Evolutionary conservation across 2,113 vertebrate species (phyloP).

Genomic region (Callopanchax toddi): DNA sequence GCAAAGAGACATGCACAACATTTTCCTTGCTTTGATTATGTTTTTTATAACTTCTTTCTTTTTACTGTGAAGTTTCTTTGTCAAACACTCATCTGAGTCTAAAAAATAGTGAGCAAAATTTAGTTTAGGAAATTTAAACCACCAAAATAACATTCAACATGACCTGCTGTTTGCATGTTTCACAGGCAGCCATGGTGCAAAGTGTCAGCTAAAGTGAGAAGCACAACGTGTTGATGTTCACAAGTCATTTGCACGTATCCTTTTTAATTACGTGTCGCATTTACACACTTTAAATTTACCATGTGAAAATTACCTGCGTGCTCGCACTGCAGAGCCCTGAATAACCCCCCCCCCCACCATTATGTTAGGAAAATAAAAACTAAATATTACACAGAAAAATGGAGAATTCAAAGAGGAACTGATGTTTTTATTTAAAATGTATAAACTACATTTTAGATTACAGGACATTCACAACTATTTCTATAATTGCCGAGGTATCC

Average conservation of each 20-base stretch:
- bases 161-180: conserved; percentile 3
- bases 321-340: neutral
- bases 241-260: neutral
- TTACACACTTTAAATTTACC: conserved; percentile 1
- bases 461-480: no score
- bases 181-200: neutral
- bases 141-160: neutral
- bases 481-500: no score
- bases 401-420: no score
- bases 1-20: conserved; percentile 3
- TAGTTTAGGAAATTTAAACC: neutral
- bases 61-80: no score
- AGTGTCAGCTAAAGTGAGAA: neutral
- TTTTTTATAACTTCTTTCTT: no score
- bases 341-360: neutral
- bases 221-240: neutral
- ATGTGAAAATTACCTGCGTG: neutral
- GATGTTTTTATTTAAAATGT: no score
- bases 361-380: conserved; percentile 1
- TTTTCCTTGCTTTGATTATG: no score
- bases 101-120: no score
- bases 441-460: no score
- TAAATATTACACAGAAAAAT: neutral
- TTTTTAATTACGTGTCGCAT: conserved; percentile 1
- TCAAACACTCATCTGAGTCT: no score